Percentiles rank a stretch among this genome's conserved stretches.
Evolutionary conservation across 2,888 invertebrate species (phyloP).

Genomic region (Drosophila borealis): DNA sequence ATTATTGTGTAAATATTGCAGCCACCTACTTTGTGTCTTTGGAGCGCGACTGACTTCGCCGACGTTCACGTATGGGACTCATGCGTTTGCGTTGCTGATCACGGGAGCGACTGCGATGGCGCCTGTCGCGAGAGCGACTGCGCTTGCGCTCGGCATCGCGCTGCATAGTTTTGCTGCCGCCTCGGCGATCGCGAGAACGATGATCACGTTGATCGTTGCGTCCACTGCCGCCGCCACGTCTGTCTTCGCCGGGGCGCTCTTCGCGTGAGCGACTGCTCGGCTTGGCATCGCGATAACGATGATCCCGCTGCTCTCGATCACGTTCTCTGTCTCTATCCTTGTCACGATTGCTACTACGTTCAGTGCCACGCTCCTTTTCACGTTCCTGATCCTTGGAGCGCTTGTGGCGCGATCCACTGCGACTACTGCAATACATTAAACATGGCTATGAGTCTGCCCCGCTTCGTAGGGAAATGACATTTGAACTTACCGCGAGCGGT

Average conservation of each 20-base stretch:
- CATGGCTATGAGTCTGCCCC: neutral
- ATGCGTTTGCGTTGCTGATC: constrained; percentile 72
- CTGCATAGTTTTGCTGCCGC: constrained; percentile 55
- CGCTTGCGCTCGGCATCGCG: constrained; percentile 63
- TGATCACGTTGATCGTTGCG: constrained; percentile 43
- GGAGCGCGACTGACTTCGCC: constrained; percentile 76
- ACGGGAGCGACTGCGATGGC: constrained; percentile 73
- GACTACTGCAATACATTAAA: constrained; percentile 69
- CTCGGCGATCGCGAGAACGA: constrained; percentile 80
- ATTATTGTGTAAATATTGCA: neutral
- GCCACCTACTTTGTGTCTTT: constrained; percentile 79
- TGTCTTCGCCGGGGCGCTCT: constrained; percentile 80
- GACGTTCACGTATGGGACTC: constrained; percentile 79
- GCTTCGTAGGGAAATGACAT: too few species aligned
- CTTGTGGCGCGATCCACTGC: constrained; percentile 71
- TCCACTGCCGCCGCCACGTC: constrained; percentile 33
- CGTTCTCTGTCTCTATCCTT: constrained; percentile 57
- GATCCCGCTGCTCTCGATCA: constrained; percentile 58
- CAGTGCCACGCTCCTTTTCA: constrained; percentile 72
- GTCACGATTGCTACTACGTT: constrained; percentile 40
- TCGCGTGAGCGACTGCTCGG: constrained; percentile 58
- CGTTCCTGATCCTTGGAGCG: constrained; percentile 72
- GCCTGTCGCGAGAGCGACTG: constrained; percentile 65
- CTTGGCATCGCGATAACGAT: constrained; percentile 69
- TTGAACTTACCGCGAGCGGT: constrained; percentile 63